Percentiles rank a stretch among this genome's conserved stretches.
These are phyloP conservation scores for Micromesistius poutassou DNA, from an alignment of 2,797 vertebrate genomes.

Conservation along the genomic window DNA sequence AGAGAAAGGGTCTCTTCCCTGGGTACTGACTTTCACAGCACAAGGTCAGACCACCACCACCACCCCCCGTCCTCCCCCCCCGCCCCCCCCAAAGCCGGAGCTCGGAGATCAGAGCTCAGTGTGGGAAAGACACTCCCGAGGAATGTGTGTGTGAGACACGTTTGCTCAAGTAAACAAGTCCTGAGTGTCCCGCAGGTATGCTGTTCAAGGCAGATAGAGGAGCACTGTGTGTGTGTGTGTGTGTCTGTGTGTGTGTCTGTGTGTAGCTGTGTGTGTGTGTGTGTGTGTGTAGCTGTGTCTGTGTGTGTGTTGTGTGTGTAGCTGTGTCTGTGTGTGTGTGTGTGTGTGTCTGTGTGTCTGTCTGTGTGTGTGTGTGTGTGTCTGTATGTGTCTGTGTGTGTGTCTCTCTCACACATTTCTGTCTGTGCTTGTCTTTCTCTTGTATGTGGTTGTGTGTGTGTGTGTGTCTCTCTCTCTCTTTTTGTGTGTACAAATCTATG, in stretches of 20 bases:
- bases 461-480: too few species aligned
- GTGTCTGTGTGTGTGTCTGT: too few species aligned
- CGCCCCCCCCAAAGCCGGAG: slow-evolving; percentile 25
- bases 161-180: slow-evolving; percentile 15
- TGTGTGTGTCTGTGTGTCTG: too few species aligned
- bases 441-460: too few species aligned
- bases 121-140: slow-evolving; percentile 57
- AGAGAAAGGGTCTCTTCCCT: slow-evolving; percentile 40
- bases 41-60: slow-evolving; percentile 38
- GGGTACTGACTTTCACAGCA: slow-evolving; percentile 37
- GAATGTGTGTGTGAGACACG: slow-evolving; percentile 61
- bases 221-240: too few species aligned
- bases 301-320: too few species aligned
- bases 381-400: slow-evolving; percentile 11
- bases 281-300: too few species aligned
- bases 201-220: slow-evolving; percentile 6
- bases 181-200: slow-evolving; percentile 53
- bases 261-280: too few species aligned
- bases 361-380: neutral
- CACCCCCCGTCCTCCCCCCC: too few species aligned
- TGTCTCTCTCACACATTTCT: too few species aligned
- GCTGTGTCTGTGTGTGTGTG: too few species aligned
- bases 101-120: slow-evolving; percentile 36
- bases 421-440: slow-evolving; percentile 37
- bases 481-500: slow-evolving; percentile 6